A percentile compares a stretch with the other conserved stretches of the same genome.
phyloP scores from a whole-genome alignment of 2,113 vertebrate species.

The Silurus asotus region DNA sequence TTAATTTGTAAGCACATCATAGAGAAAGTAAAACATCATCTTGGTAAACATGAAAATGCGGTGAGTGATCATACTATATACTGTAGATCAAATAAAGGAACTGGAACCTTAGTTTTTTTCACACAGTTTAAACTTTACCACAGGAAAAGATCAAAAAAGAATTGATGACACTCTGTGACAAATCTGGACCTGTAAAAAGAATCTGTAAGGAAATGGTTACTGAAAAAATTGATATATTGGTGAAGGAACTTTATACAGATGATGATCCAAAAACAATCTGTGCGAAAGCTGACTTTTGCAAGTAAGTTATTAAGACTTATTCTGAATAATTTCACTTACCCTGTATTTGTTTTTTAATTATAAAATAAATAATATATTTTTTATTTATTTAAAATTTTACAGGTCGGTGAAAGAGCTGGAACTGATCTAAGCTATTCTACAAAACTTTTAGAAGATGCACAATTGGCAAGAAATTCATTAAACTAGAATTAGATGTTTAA shows the following conservation, averaged over 20 bases:
- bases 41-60: not conserved
- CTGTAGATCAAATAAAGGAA: not conserved
- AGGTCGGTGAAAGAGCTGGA: not conserved
- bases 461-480: not conserved
- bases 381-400: not conserved
- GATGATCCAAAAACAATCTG: slow-evolving; percentile 65
- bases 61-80: slow-evolving; percentile 34
- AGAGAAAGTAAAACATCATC: slow-evolving; percentile 44
- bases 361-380: not conserved
- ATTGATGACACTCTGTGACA: slow-evolving; percentile 45
- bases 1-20: slow-evolving; percentile 60
- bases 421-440: not conserved
- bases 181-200: slow-evolving; percentile 50
- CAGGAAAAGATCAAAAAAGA: slow-evolving; percentile 41
- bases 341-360: not conserved
- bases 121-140: not conserved
- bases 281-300: slow-evolving; percentile 56
- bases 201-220: slow-evolving; percentile 51
- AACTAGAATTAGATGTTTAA: not conserved
- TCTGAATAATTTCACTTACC: not conserved
- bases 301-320: slow-evolving; percentile 55
- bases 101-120: not conserved
- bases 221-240: not conserved
- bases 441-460: not conserved
- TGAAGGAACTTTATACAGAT: slow-evolving; percentile 60